These are phyloP conservation scores for Marmota flaviventris DNA, from an alignment of 2,113 vertebrate genomes.

Conservation along the genomic window DNA sequence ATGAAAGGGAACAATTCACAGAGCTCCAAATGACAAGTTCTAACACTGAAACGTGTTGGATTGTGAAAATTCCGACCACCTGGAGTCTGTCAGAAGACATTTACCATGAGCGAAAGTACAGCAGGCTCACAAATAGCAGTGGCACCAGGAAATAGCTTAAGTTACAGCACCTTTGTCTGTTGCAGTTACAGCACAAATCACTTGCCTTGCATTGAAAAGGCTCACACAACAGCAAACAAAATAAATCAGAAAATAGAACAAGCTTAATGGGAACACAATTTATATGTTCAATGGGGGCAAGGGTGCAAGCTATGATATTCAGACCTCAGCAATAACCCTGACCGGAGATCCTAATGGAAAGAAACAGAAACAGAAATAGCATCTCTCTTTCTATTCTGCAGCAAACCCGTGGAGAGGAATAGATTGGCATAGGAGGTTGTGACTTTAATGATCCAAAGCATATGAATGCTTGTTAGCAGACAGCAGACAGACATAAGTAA, in stretches of 20 bases:
- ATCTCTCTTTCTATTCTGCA: background rate
- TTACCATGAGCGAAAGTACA: constrained; percentile 13
- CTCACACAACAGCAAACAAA: constrained; percentile 46
- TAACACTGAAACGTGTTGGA: constrained; percentile 56
- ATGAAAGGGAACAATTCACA: background rate
- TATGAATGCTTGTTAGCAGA: constrained; percentile 84
- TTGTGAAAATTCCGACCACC: constrained; percentile 66
- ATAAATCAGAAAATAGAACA: constrained; percentile 58
- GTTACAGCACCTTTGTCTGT: constrained; percentile 43
- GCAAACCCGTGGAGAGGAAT: constrained; percentile 45
- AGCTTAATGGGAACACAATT: constrained; percentile 41
- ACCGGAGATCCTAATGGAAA: constrained; percentile 36
- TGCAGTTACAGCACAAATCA: constrained; percentile 27
- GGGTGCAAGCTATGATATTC: background rate
- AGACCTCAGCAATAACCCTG: constrained; percentile 30
- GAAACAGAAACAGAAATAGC: constrained; percentile 38
- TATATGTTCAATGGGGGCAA: background rate
- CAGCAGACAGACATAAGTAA: constrained; percentile 74
- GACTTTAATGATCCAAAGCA: constrained; percentile 84
- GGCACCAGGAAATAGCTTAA: constrained; percentile 47
- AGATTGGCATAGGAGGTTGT: constrained; percentile 73
- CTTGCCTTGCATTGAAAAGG: constrained; percentile 60
- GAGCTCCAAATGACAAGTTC: constrained; percentile 58
- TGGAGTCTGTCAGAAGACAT: constrained; percentile 75
- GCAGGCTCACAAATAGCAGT: background rate